Evolutionary conservation across 2,888 invertebrate species (phyloP), one percentile per base, ranked within the genome.

Genomic region (Colletes collaris): DNA sequence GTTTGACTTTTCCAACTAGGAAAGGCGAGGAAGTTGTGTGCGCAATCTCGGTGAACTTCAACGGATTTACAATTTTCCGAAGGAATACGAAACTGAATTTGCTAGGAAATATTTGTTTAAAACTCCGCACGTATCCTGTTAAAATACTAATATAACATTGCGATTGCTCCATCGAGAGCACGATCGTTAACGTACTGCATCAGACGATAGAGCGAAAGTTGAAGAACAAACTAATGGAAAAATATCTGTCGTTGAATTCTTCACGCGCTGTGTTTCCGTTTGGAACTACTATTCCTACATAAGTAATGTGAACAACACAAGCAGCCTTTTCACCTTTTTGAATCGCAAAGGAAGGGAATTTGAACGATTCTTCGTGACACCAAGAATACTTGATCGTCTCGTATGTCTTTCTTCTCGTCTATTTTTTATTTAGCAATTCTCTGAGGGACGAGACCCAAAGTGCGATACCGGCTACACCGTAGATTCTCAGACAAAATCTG

Each of bases 1-100:
- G 59, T 58, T 64, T 59, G 49, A 68, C 74, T 68, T 64, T 7
- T 4, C 56, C 10, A n/a, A 49, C 64, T 59, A 50, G 62, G 58
- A 67, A 67, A 52, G 49, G 6, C 37, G 10, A 37, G 58, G 10
- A 50, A 63, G 13, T 37, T 67, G 27, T 19, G 6, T 2, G 19
- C 37, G 35, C 10, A 19, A 50, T n/a, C 19, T 53, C 49, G 19
- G 4, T 3, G 16, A 16, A 56, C 59, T 46, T 46, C 8, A 2
- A 13, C 11, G 27, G 10, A 55, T 53, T 60, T 60, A 44, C 62
- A 10, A 58, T 70, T 27, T 40, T 35, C 37, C 10, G 19, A 11
- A 5, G 7, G 1, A 16, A 11, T 13, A 8, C 0, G n/a, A 55
- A 63, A 49, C 62, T 27, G 44, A 74, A 50, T 63, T 58, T 10